Evolutionary conservation across 2,113 vertebrate genomes (phyloP), one percentile per base, ranked within the genome.

Genomic region (Phodopus roborovskii): DNA sequence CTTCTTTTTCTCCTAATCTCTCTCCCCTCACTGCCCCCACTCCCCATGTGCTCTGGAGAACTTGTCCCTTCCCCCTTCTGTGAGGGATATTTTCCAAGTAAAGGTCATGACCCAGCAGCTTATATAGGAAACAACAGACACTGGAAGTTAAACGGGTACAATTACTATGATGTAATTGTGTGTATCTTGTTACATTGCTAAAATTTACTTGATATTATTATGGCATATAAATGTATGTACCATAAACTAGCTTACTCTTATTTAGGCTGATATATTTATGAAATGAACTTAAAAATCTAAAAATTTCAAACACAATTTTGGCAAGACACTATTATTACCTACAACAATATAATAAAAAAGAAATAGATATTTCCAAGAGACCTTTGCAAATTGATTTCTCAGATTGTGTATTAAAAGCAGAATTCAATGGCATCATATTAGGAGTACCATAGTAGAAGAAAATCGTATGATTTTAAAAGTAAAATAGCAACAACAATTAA

Each of bases 171-270:
- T 70, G 5, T 94, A 73, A 12, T 74, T 94, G 26, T 88, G 12
- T 86, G 3, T 71, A 92, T 70, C 70, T 17, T 64, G 42, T 88
- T 84, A 66, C n/a, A 56, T 53, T 36, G 33, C n/a, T 87, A 24
- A 86, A 71, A 93, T 42, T 90, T 86, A 45, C 19, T 79, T 97
- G 82, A 48, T 83, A 86, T 91, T 85, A 84, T 53, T 17, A 92
- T 4, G 70, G 90, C 66, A 42, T 77, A 33, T 64, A 82, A 83
- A 62, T 30, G 1, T 82, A 11, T 90, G 9, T 83, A 39, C 36
- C 30, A 75, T 20, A 66, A 6, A 70, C 58, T 88, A 71, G 0
- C 17, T 16, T 90, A 50, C 7, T 33, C 74, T 28, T 85, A 45
- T 66, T 93, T 88, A 3, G 58, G 60, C 66, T 70, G 58, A 16